Evolutionary conservation across 1,140 invertebrate species (phyloP).

Genomic region (Macrobrachium nipponense): DNA sequence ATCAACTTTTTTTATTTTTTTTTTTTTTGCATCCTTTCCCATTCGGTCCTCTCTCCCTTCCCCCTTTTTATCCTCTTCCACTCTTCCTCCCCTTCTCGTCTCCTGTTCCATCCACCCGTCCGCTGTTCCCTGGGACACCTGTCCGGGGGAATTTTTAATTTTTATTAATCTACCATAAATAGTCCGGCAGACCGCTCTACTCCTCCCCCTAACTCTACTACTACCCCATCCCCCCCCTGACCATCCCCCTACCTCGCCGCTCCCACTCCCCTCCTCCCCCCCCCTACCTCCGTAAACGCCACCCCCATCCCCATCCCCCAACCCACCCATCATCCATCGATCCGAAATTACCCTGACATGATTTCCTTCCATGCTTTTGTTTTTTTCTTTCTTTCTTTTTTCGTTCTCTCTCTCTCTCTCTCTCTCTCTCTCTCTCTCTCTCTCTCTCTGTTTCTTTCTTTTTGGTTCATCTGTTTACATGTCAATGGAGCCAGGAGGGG

Average conservation of each 20-base stretch:
- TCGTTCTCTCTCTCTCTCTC: no score
- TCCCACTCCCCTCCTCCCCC: background rate
- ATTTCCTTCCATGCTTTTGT: no score
- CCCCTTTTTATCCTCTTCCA: background rate
- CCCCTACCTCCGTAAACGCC: no score
- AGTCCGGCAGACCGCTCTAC: background rate
- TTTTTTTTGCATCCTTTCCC: background rate
- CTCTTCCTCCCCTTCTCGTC: background rate
- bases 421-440: no score
- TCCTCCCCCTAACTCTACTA: background rate
- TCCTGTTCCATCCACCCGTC: conserved; percentile 7
- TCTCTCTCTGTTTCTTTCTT: no score
- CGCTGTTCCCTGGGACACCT: conserved; percentile 45
- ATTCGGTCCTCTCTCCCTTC: background rate
- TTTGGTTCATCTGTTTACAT: no score
- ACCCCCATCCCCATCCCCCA: background rate
- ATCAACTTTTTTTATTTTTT: no score
- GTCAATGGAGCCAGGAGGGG: no score
- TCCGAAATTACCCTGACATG: no score
- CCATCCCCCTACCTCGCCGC: no score
- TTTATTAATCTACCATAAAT: conserved; percentile 52
- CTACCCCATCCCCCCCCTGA: background rate
- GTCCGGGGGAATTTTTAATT: conserved; percentile 53
- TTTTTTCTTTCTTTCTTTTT: no score
- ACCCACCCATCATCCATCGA: no score